Evolutionary conservation across 2,888 invertebrate species (phyloP), one percentile per base, ranked within the genome.

Genomic region (Xiphydria camelus): DNA sequence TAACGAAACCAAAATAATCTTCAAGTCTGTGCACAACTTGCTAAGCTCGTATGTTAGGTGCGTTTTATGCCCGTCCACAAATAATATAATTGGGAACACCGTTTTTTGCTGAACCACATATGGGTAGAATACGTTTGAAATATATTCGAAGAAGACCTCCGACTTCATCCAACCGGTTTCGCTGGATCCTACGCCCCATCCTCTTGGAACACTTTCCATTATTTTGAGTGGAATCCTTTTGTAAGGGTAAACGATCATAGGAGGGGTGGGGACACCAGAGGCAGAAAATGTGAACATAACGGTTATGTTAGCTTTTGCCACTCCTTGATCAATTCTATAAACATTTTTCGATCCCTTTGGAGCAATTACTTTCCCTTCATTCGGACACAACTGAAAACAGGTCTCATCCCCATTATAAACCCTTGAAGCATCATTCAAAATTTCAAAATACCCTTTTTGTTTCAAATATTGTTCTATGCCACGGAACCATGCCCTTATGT

Each of bases 371-470:
- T 40, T 52, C 14, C 55, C 51, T 41, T 43, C 53, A 47, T 66
- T 64, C 12, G 64, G 57, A 44, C 58, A 65, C 10, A 63, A 29
- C 12, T 48, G 31, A 41, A 68, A 68, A 42, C 47, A 47, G 7
- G 63, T 65, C 53, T 70, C 64, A 49, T 67, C 66, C 2, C 54
- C 58, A 55, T 65, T 66, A 38, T 57, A 63, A 9, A 68, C 54
- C 41, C 61, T 32, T n/a, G 19, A 45, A 7, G 62, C 58, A 33
- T 68, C 60, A 25, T 50, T 10, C n/a, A 62, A 35, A 36, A 61
- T 48, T 15, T 60, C 26, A 37, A 38, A 26, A 47, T 29, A 40
- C 34, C 53, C 40, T 43, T 59, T 52, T 39, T 60, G 52, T 42
- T 42, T 48, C 4, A 61, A 35, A 40, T 47, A 53, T 21, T 38